Conservation (phyloP, 2,113 vertebrate species). For the Sitta europaea region DNA sequence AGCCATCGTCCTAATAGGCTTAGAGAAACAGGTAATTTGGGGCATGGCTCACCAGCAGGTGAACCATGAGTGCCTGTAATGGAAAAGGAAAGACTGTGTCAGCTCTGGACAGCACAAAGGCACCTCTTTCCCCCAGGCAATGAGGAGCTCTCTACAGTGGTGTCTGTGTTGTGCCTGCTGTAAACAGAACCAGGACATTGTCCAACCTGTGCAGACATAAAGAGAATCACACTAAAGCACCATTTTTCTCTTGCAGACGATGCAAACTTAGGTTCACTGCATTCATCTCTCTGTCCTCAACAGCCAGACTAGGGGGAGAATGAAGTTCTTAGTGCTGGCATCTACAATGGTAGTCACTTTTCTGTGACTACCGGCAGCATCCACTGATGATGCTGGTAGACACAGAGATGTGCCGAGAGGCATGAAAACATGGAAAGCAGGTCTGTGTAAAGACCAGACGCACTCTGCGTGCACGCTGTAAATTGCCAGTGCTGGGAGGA, state of each 20-base stretch:
- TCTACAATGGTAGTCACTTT: too few species aligned
- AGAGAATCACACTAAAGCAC: accelerated
- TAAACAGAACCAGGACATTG: neutral
- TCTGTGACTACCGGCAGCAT: too few species aligned
- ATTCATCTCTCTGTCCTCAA: neutral
- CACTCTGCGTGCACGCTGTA: neutral
- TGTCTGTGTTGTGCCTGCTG: neutral
- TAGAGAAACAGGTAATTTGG: neutral
- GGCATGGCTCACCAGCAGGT: neutral
- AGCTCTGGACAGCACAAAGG: neutral
- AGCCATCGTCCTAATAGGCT: neutral
- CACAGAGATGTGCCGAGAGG: neutral
- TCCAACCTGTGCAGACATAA: neutral
- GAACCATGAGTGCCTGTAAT: neutral
- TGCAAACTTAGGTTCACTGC: neutral
- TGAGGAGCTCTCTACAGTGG: neutral
- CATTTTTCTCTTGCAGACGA: neutral
- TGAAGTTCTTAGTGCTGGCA: neutral
- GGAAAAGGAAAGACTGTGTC: neutral
- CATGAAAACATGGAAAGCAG: neutral
- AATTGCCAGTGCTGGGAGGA: neutral
- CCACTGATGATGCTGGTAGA: neutral
- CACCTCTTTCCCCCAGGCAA: neutral
- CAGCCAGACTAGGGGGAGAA: neutral
- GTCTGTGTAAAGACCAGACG: neutral